A percentile compares a stretch with the other conserved stretches of the same genome.
These are phyloP conservation scores for Barypeithes pellucidus DNA, from an alignment of 2,888 invertebrate species.

Conservation along the genomic window DNA sequence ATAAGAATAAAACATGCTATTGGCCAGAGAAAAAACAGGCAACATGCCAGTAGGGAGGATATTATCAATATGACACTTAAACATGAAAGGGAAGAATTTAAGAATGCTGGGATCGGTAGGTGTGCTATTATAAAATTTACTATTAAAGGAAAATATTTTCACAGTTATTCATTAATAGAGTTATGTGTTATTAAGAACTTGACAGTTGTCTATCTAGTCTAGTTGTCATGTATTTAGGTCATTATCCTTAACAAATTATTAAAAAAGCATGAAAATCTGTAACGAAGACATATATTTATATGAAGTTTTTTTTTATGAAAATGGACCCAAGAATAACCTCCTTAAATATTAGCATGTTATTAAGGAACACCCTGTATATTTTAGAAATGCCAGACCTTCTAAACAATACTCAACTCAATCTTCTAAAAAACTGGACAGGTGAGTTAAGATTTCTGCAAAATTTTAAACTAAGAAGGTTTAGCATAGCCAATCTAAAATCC, in stretches of 20 bases:
- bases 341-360: no score
- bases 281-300: no score
- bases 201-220: no score
- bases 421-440: slow-evolving; percentile 79
- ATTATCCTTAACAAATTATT: no score
- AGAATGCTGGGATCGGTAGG: slow-evolving; percentile 79
- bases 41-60: slow-evolving; percentile 87
- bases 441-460: slow-evolving; percentile 79
- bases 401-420: slow-evolving; percentile 74
- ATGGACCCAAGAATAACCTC: no score
- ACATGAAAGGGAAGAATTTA: slow-evolving; percentile 82
- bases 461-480: slow-evolving; percentile 77
- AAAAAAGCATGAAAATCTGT: no score
- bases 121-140: slow-evolving; percentile 60
- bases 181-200: no score
- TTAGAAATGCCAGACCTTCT: slow-evolving; percentile 82
- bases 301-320: no score
- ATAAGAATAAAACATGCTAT: slow-evolving; percentile 84
- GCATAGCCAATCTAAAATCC: slow-evolving; percentile 65
- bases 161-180: no score
- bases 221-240: no score
- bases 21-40: slow-evolving; percentile 81
- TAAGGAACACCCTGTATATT: no score
- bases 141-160: no score
- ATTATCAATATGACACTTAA: slow-evolving; percentile 84